Percentiles rank a stretch among this genome's conserved stretches.
Conservation (phyloP, 2,113 vertebrate genomes). For the Oreocharis arfaki region DNA sequence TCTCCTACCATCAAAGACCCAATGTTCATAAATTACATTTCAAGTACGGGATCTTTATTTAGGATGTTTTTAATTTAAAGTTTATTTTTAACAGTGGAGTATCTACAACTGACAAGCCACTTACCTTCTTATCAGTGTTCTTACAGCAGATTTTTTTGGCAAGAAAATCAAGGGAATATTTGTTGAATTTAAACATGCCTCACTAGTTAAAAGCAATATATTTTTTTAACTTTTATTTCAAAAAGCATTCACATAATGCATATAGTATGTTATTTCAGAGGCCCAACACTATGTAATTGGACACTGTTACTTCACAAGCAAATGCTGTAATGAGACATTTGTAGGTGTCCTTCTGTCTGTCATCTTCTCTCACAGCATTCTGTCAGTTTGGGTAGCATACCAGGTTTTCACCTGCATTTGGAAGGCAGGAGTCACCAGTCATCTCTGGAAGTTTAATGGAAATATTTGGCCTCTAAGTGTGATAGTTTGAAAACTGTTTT, state of each 20-base stretch:
- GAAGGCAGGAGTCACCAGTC: neutral
- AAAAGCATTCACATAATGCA: neutral
- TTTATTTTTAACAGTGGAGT: neutral
- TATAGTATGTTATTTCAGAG: neutral
- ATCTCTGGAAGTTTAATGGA: neutral
- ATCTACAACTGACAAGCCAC: neutral
- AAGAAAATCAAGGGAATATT: conserved; percentile 31
- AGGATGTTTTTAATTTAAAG: conserved; percentile 18
- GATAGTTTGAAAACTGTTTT: neutral
- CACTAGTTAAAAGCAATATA: neutral
- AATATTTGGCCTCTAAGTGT: neutral
- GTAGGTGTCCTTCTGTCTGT: neutral
- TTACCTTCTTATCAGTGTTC: neutral
- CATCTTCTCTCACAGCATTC: neutral
- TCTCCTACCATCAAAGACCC: neutral
- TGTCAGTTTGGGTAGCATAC: neutral
- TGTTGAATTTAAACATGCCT: conserved; percentile 6
- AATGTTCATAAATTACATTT: neutral
- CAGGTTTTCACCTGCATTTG: neutral
- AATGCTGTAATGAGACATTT: neutral
- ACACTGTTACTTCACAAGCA: neutral
- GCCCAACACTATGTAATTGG: neutral
- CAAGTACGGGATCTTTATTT: neutral
- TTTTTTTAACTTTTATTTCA: conserved; percentile 8
- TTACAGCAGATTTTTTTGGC: neutral